Evolutionary conservation across 2,113 vertebrate genomes (phyloP), one percentile per base, ranked within the genome.

Genomic region (Indicator indicator): DNA sequence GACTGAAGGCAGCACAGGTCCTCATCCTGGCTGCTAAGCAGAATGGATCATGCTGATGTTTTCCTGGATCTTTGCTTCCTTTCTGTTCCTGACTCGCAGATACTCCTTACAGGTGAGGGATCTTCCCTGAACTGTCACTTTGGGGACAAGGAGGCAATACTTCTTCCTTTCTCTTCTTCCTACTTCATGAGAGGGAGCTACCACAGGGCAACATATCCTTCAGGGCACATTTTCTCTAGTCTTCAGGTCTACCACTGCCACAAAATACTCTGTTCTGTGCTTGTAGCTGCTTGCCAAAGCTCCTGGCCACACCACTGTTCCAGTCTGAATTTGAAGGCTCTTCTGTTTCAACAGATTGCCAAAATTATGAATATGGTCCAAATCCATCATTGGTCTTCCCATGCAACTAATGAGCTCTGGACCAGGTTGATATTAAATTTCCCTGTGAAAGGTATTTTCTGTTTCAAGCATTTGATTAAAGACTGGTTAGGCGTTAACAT

Each of bases 391-490:
- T 56, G 36, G 36, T 60, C 46, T 83, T 93, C 65, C 46, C 28
- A 80, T 40, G 4, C 71, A 64, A 83, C 60, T 77, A 71, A 80
- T 9, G 32, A 79, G 72, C 64, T 91, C 65, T 83, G 54, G 60
- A 78, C n/a, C 12, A 62, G 36, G 5, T 20, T 28, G 58, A 78
- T 6, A 48, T 62, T 72, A 75, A 58, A 91, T 88, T 72, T 75
- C 30, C 54, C 24, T 26, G 32, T 54, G 62, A 86, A 88, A 78
- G 44, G 5, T 46, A 83, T 65, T 60, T 94, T 95, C 62, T 91
- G n/a, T 73, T 91, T 86, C 44, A 88, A 75, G 54, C 24, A 72
- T 90, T 88, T 86, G 69, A 95, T 94, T 91, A 91, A 72, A 68
- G 20, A 42, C 62, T 86, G 85, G 86, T 86, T 86, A 88, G 52